Evolutionary conservation across 2,888 invertebrate genomes (phyloP).

Genomic region (Ethmia dodecea): DNA sequence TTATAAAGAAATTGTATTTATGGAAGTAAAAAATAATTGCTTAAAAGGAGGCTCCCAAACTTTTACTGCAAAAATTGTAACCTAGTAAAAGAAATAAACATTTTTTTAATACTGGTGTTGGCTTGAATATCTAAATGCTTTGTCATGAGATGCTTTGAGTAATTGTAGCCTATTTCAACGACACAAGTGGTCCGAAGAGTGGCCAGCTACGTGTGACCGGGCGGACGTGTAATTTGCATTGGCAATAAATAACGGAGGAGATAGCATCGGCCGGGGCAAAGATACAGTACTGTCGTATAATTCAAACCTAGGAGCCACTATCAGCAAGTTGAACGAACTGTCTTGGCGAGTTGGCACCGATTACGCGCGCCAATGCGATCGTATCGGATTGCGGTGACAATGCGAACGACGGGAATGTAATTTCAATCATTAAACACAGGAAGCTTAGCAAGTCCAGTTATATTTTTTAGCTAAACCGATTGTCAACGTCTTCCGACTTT

Average conservation of each 20-base stretch:
- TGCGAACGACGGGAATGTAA: conserved; percentile 2
- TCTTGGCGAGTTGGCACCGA: conserved; percentile 48
- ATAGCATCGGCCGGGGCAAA: conserved; percentile 47
- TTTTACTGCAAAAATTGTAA: too few relatives aligned
- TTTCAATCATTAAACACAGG: conserved; percentile 1
- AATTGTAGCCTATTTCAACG: conserved; percentile 17
- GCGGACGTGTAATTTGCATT: conserved; percentile 52
- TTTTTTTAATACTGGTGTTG: too few relatives aligned
- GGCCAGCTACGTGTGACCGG: conserved; percentile 34
- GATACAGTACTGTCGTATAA: conserved; percentile 40
- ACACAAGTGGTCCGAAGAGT: conserved; percentile 21
- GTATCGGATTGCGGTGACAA: conserved; percentile 1
- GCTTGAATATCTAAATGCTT: too few relatives aligned
- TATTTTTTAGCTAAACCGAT: too few relatives aligned
- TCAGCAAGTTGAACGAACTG: conserved; percentile 69
- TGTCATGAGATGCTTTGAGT: too few relatives aligned
- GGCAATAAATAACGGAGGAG: conserved; percentile 60
- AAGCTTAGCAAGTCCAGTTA: too few relatives aligned
- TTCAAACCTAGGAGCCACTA: conserved; percentile 44
- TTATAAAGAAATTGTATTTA: too few relatives aligned
- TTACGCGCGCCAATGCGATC: conserved; percentile 16
- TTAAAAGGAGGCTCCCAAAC: too few relatives aligned
- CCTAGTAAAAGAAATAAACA: too few relatives aligned
- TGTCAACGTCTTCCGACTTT: too few relatives aligned
- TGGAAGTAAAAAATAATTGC: too few relatives aligned